A percentile compares a stretch with the other conserved stretches of the same genome.
These are phyloP conservation scores for Apantesis nais DNA, from an alignment of 2,888 invertebrate genomes.

Conservation along the genomic window DNA sequence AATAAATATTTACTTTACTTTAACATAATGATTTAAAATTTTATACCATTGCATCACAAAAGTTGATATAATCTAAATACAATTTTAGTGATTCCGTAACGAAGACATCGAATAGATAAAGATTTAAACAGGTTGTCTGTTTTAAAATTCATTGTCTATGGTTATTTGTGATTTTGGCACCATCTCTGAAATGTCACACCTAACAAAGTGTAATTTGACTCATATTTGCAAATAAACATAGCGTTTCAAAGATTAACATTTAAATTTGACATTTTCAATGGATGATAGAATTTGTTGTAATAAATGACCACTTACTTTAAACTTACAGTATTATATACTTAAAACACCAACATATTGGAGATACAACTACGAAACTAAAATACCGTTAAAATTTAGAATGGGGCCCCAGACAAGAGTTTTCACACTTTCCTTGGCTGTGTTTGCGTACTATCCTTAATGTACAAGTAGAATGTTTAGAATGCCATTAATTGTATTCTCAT, in stretches of 20 bases:
- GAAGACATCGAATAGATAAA: slow-evolving; percentile 35
- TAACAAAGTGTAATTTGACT: neutral
- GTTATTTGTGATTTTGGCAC: slow-evolving; percentile 26
- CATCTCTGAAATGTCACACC: neutral
- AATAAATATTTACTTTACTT: neutral
- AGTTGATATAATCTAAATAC: slow-evolving; percentile 20
- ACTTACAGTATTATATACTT: slow-evolving; percentile 8
- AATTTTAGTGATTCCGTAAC: slow-evolving; percentile 23
- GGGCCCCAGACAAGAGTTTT: neutral
- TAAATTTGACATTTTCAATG: slow-evolving; percentile 9
- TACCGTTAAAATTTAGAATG: neutral
- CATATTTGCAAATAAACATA: neutral
- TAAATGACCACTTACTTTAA: neutral
- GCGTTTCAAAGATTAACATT: neutral
- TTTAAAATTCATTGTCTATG: slow-evolving; percentile 20
- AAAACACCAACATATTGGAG: neutral
- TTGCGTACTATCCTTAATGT: neutral
- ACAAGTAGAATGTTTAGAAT: neutral
- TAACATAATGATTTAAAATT: neutral
- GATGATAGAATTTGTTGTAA: slow-evolving; percentile 9
- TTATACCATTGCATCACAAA: slow-evolving; percentile 24
- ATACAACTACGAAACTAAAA: neutral
- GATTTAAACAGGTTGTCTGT: slow-evolving; percentile 22
- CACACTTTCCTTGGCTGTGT: neutral
- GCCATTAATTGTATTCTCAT: neutral